A percentile compares a stretch with the other conserved stretches of the same genome.
These are phyloP conservation scores for Gopherus flavomarginatus DNA, from an alignment of 2,113 vertebrate species.

Conservation along the genomic window DNA sequence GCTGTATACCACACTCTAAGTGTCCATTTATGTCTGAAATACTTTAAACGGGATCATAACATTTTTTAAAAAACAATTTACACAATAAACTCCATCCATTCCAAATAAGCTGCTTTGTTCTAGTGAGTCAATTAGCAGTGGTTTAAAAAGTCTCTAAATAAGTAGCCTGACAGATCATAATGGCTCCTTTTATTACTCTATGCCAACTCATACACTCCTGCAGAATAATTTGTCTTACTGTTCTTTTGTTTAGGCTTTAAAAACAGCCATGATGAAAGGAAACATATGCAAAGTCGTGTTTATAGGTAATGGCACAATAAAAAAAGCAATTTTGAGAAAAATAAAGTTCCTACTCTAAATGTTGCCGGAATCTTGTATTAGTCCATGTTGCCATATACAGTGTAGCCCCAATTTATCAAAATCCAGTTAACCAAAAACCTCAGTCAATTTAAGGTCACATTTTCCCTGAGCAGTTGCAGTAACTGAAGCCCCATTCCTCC, in stretches of 20 bases:
- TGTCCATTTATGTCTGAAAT: conserved; percentile 9
- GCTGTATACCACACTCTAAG: conserved; percentile 13
- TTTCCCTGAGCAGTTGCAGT: background rate
- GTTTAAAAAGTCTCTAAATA: conserved; percentile 70
- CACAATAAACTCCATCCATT: conserved; percentile 63
- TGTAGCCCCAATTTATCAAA: background rate
- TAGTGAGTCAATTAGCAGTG: conserved; percentile 65
- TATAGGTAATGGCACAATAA: conserved; percentile 31
- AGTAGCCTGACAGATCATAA: conserved; percentile 70
- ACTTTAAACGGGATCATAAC: conserved; percentile 27
- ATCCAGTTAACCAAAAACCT: background rate
- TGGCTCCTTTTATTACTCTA: conserved; percentile 62
- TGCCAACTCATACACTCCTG: conserved; percentile 51
- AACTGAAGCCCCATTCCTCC: conserved; percentile 22
- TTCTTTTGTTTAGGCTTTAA: conserved; percentile 61
- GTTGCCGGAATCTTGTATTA: background rate
- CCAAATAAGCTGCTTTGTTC: conserved; percentile 65
- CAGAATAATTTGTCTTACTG: conserved; percentile 63
- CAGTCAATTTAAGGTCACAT: background rate
- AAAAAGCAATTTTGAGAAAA: conserved; percentile 34
- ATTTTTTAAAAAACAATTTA: conserved; percentile 32
- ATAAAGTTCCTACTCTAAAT: conserved; percentile 49
- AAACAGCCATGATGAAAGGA: conserved; percentile 62
- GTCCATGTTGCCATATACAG: background rate
- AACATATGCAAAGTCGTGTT: conserved; percentile 51